Base-by-base conservation (phyloP, 2,888 invertebrate species). In the Ariolimax columbianus region DNA sequence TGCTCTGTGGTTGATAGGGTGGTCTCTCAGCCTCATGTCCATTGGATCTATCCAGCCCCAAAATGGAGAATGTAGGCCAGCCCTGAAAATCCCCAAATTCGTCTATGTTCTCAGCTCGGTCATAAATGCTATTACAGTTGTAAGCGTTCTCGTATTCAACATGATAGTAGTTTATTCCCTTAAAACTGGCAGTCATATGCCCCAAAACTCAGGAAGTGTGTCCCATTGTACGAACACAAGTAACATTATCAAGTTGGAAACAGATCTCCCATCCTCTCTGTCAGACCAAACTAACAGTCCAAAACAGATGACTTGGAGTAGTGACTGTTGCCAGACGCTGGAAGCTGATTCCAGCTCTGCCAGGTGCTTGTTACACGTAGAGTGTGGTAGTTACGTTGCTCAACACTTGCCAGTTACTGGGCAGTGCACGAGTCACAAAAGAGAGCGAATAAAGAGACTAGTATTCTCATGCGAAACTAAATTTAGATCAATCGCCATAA, bases 1-100 rank as follows among this genome's bases (percentile, higher is more conserved):
- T 43, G 43, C 26, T 30, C 43, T 73, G 30, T 73, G 47, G 43
- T 47, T 47, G 30, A 2, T 30, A 1, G 47, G 73, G 4, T 73
- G 73, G 73, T 73, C 73, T 73, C 73, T 73, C 17, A 47, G 47
- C n/a, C n/a, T 73, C 1, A 73, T 73, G 73, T 73, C 38, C 17
- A 47, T 73, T 1, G 73, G 73, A 17, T 73, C 73, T 73, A 47
- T 73, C 0, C n/a, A n/a, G 14, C 73, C 73, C n/a, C 73, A 73
- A 9, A 26, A 43, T 30, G 73, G n/a, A 23, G 14, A 3, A n/a
- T 73, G 73, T n/a, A 40, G 47, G 9, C 73, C 73, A 23, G 19
- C 73, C 11, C 43, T 73, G 0, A 73, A 43, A 73, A 14, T 73
- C 14, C 73, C 73, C 0, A 73, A 73, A 43, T 73, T 73, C 47